Evolutionary conservation across 1,140 invertebrate species (phyloP), one percentile per base, ranked within the genome.

Genomic region (Limonius californicus): DNA sequence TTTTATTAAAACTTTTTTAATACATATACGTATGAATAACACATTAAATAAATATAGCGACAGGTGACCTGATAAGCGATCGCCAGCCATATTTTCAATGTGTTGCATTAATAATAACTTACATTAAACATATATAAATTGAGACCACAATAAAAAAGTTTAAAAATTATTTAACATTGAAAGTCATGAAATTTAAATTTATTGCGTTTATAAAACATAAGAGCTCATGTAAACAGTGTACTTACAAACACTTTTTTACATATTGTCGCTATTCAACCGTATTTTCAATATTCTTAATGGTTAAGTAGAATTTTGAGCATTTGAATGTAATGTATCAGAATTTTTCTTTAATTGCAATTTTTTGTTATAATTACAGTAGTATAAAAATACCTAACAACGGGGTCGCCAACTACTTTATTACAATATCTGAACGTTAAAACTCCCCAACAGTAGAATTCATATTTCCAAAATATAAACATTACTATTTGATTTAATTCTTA

Each of bases 1-100:
- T 50, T 50, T 50, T 50, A 50, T 50, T 50, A 42, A 35, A 57
- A 21, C 30, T 43, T 42, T 32, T 27, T 57, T 66, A 62, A 70
- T 71, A 71, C 70, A 71, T 69, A 65, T 68, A 67, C 62, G 66
- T 69, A 70, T 69, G 61, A 63, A 65, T 67, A 70, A 70, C 62
- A 72, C 70, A 72, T 69, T 55, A 63, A 70, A 69, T 59, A 68
- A 69, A 66, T 71, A 68, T 66, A 67, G 61, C 60, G 32, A 42
- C 61, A 27, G 54, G 35, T 53, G 65, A 65, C 66, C 67, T 64
- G 68, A 70, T 61, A 70, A 72, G 66, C 65, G 69, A 70, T 66
- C 64, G 64, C 23, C 50, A 43, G 47, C 62, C 59, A 54, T 63
- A 65, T 14, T 42, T 8, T 62, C 57, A 61, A 62, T 59, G 58